These are phyloP conservation scores for Xylota sylvarum DNA, from an alignment of 2,888 invertebrate genomes.

Conservation along the genomic window DNA sequence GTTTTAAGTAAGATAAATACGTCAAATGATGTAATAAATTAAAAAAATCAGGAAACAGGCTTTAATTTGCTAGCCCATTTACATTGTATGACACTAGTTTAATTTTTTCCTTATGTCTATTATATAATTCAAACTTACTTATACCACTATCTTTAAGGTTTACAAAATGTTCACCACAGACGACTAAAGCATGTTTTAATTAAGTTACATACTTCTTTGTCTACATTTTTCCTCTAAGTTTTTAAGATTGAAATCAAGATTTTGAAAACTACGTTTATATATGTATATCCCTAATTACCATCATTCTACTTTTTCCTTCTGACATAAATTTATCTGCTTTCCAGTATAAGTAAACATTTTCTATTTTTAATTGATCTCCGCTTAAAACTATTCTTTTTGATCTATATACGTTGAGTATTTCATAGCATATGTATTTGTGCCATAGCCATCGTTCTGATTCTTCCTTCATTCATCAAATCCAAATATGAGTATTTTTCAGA, in stretches of 20 bases:
- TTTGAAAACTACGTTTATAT: background rate
- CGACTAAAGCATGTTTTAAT: background rate
- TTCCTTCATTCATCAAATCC: background rate
- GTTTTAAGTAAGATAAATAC: too few relatives aligned
- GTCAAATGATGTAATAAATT: too few relatives aligned
- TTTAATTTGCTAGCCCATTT: background rate
- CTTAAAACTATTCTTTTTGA: background rate
- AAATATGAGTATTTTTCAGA: background rate
- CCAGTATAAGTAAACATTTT: constrained; percentile 4
- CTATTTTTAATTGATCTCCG: constrained; percentile 6
- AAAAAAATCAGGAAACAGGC: too few relatives aligned
- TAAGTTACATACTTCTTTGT: background rate
- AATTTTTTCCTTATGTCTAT: background rate
- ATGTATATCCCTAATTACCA: background rate
- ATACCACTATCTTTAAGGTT: too few relatives aligned
- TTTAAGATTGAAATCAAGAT: background rate
- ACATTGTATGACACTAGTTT: background rate
- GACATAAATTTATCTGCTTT: constrained; percentile 1
- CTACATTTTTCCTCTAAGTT: background rate
- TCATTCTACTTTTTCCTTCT: background rate
- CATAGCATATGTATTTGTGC: constrained; percentile 17
- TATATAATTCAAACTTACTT: background rate
- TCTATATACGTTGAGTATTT: background rate
- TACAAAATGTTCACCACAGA: background rate
- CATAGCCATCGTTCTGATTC: background rate